Conservation (phyloP, 2,113 vertebrate species). For the Chauna torquata region DNA sequence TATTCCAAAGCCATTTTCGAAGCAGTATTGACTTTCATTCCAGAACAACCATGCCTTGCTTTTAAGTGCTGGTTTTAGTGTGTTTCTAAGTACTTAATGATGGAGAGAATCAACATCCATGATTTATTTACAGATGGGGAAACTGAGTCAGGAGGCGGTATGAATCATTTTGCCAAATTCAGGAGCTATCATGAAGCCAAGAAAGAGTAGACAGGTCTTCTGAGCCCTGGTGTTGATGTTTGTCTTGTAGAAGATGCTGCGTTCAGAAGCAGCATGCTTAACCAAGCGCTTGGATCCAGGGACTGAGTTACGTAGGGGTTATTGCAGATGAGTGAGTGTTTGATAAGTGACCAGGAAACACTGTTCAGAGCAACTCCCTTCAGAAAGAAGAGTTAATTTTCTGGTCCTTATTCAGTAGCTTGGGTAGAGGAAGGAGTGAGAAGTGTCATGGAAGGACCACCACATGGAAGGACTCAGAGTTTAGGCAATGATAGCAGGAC, state of each 20-base stretch:
- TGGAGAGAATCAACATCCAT: not conserved
- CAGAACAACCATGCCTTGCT: not conserved
- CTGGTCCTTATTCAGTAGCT: not conserved
- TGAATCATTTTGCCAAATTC: not conserved
- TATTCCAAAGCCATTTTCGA: not conserved
- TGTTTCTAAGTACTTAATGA: not conserved
- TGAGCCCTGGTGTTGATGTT: not conserved
- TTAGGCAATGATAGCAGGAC: not conserved
- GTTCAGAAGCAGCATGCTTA: not conserved
- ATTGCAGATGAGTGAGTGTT: not conserved
- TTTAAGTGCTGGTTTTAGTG: not conserved
- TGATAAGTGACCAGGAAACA: not conserved
- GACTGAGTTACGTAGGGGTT: rapidly evolving
- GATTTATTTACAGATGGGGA: not conserved
- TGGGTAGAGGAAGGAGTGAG: not conserved
- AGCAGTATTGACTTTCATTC: not conserved
- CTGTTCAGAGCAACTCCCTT: not conserved
- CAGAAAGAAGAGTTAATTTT: not conserved
- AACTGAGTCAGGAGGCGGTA: not conserved
- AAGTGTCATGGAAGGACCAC: not conserved
- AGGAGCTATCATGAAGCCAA: not conserved
- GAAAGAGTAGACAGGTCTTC: not conserved
- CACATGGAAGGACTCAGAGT: not conserved
- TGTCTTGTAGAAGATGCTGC: not conserved
- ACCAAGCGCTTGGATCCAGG: not conserved